phyloP scores from a whole-genome alignment of 2,113 vertebrate genomes.

The Catagonus wagneri region DNA sequence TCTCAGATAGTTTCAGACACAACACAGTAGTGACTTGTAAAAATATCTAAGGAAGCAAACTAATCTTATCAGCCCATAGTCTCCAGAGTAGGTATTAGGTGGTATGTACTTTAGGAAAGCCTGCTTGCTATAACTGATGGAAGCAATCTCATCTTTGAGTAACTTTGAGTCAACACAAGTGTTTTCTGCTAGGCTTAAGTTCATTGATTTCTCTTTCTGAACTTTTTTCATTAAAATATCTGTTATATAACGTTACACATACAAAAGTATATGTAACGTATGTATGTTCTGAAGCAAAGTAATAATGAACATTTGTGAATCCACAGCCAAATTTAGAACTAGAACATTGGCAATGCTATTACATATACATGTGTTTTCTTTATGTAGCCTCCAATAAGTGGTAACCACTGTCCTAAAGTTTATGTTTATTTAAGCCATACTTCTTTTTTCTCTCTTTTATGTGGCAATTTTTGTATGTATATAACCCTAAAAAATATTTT shows the following conservation, averaged over 20 bases:
- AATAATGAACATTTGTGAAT: not conserved
- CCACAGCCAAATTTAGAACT: conserved; percentile 6
- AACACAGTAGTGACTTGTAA: not conserved
- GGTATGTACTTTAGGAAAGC: not conserved
- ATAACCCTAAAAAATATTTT: not conserved
- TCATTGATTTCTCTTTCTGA: not conserved
- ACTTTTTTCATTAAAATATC: conserved; percentile 13
- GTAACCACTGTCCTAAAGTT: not conserved
- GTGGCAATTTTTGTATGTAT: not conserved
- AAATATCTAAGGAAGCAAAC: not conserved
- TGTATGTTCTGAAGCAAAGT: not conserved
- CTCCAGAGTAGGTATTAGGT: not conserved
- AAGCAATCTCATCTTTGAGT: not conserved
- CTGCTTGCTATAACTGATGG: not conserved
- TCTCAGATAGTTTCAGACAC: not conserved
- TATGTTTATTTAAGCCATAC: not conserved
- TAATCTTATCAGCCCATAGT: not conserved
- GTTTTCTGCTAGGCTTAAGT: not conserved
- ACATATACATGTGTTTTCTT: not conserved
- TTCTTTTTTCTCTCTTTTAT: not conserved
- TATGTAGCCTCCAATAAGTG: not conserved
- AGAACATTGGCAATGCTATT: not conserved
- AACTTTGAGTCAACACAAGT: not conserved
- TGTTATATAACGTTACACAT: not conserved
- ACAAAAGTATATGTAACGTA: not conserved